Conservation (phyloP, 2,888 invertebrate species). For the Trissonchulus sp. region DNA sequence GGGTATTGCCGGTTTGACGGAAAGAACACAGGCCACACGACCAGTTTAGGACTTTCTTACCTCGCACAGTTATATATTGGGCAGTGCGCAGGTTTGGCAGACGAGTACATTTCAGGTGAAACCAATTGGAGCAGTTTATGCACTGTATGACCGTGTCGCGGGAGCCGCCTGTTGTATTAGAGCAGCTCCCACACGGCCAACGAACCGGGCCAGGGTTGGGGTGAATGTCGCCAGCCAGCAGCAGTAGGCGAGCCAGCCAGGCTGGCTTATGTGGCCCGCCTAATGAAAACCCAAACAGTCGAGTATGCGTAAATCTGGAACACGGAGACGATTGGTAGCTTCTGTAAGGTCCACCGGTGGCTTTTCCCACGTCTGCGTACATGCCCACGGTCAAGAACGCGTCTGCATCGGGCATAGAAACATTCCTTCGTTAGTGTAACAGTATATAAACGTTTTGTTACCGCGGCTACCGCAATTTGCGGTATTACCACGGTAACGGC, state of each 20-base stretch:
- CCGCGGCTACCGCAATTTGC: no score
- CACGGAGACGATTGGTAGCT: neutral
- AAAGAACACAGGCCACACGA: no score
- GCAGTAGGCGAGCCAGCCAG: conserved; percentile 1
- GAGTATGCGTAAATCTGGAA: neutral
- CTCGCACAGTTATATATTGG: no score
- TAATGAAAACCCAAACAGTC: neutral
- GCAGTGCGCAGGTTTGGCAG: neutral
- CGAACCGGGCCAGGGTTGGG: conserved; percentile 3
- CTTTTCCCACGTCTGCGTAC: neutral
- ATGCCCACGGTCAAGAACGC: conserved; percentile 1
- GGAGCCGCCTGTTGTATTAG: neutral
- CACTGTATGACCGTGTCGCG: neutral
- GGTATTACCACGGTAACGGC: no score
- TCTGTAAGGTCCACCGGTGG: no score
- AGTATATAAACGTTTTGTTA: no score
- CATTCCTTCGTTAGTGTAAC: no score
- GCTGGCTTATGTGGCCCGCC: conserved; percentile 2
- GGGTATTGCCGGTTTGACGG: no score
- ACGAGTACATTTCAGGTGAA: neutral
- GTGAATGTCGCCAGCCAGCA: conserved; percentile 10
- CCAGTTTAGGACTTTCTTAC: no score
- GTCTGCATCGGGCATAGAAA: neutral
- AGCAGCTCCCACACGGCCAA: conserved; percentile 2
- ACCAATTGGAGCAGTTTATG: neutral